A percentile compares a stretch with the other conserved stretches of the same genome.
Conservation (phyloP, 2,888 invertebrate genomes). For the Isotomurus palustris region DNA sequence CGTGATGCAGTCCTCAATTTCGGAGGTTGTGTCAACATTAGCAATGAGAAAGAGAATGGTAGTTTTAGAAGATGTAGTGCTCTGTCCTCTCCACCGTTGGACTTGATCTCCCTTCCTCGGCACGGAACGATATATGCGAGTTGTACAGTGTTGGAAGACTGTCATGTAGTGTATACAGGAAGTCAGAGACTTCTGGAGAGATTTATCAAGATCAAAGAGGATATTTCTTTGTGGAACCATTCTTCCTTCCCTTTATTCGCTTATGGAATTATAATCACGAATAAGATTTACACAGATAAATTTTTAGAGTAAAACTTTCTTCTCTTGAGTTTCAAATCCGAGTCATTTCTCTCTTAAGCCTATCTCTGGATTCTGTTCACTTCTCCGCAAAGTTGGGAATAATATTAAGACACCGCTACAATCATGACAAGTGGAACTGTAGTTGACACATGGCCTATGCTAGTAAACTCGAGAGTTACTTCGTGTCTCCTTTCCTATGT, state of each 20-base stretch:
- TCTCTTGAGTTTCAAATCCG: constrained; percentile 11
- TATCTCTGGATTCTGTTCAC: constrained; percentile 6
- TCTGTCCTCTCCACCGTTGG: neutral
- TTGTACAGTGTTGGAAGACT: neutral
- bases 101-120: neutral
- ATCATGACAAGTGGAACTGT: constrained; percentile 28
- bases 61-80: neutral
- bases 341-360: constrained; percentile 10
- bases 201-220: constrained; percentile 46
- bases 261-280: constrained; percentile 45
- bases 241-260: constrained; percentile 41
- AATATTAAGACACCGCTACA: neutral
- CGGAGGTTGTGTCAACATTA: neutral
- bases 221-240: constrained; percentile 42
- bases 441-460: constrained; percentile 28
- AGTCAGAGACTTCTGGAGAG: constrained; percentile 35
- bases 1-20: constrained; percentile 27
- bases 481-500: too few species aligned
- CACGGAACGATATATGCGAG: neutral
- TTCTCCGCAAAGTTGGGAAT: too few species aligned
- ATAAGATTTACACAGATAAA: constrained; percentile 42
- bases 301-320: constrained; percentile 37
- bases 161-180: constrained; percentile 19
- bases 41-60: neutral
- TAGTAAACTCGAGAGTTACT: too few species aligned